Base-by-base conservation (phyloP, 2,888 invertebrate species). In the Galerucella calmariensis region DNA sequence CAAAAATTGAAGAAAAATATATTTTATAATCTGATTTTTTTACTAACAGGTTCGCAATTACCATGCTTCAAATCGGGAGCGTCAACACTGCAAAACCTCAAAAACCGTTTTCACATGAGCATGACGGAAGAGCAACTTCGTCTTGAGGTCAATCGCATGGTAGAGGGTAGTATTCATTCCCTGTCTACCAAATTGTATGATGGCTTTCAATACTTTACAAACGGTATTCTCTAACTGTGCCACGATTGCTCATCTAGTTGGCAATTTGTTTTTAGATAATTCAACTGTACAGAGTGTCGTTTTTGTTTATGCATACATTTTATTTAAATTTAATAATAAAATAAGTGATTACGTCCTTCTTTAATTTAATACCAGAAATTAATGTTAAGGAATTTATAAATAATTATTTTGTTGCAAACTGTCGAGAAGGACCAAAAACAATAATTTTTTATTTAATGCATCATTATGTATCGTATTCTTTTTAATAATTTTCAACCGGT, bases 171-270 rank as follows among this genome's bases (percentile, higher is more conserved):
- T 81, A 92, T 98, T 59, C 94, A 97, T 88, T 99, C 99, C 71
- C 91, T 98, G 80, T 99, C 99, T 79, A 99, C 99, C 11, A 94
- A 97, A 84, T 92, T 99, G 76, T 99, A 99, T 90, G 99, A 99
- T 90, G 96, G 97, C 87, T 99, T 97, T 90, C 99, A 99, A 90
- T 99, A 99, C 90, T 94, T 97, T 85, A 98, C 98, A 84, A 99
- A 99, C 89, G 98, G 98, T 79, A 99, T 99, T 85, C 91, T 94
- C 82, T 94, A 91, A 85, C 78, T 58, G 35, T 69, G 68, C 62
- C 69, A 58, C 58, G 59, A 56, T 68, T 48, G 11, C 16, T 59
- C 27, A 35, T 48, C 51, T 59, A 59, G 48, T 46, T n/a, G 66
- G 72, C 48, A 59, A 24, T 66, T 72, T 66, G 66, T 72, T 66